phyloP scores from a whole-genome alignment of 2,113 vertebrate species.

The Eubucco bourcierii region DNA sequence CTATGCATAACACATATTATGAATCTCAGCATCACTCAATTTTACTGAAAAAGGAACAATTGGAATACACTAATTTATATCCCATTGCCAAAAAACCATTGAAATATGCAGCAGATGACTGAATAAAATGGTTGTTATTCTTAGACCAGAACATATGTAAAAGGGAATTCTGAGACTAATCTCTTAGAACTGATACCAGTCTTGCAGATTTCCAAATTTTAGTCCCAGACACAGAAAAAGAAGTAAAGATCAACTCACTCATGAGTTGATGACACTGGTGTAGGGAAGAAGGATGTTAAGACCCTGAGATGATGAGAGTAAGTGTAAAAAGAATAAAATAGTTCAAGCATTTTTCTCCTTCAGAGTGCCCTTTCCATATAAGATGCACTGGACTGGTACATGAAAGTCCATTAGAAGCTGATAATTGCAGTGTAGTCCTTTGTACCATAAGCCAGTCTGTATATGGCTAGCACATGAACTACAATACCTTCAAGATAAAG shows the following conservation, averaged over 20 bases:
- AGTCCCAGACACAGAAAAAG: neutral
- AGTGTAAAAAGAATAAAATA: neutral
- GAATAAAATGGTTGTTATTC: neutral
- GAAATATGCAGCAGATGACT: neutral
- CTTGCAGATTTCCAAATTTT: neutral
- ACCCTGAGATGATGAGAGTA: neutral
- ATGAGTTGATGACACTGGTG: neutral
- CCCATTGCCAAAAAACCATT: neutral
- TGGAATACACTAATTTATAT: neutral
- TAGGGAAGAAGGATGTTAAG: neutral
- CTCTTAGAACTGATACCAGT: neutral
- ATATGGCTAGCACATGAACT: neutral
- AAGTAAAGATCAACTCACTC: neutral
- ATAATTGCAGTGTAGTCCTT: neutral
- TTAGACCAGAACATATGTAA: neutral
- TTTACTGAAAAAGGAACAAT: neutral
- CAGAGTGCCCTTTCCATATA: neutral
- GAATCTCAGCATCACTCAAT: neutral
- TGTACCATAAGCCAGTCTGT: neutral
- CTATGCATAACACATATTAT: neutral
- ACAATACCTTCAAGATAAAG: neutral
- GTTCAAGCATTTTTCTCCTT: neutral
- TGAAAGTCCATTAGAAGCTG: neutral
- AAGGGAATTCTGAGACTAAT: neutral
- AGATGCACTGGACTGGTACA: neutral